These are phyloP conservation scores for Athene cunicularia DNA, from an alignment of 2,113 vertebrate genomes.

Conservation along the genomic window DNA sequence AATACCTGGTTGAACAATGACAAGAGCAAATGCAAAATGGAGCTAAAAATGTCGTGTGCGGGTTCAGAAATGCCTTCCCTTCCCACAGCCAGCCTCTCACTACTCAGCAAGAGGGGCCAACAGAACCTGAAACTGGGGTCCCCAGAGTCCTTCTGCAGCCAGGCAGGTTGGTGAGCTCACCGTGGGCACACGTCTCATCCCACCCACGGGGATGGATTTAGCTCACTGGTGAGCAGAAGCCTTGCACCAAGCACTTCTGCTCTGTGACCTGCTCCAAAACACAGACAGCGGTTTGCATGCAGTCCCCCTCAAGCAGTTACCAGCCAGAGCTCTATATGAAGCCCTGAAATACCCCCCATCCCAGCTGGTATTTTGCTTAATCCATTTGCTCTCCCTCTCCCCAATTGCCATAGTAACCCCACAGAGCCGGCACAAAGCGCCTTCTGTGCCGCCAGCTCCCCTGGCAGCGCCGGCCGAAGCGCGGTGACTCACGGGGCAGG, in stretches of 20 bases:
- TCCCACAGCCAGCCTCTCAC: not conserved
- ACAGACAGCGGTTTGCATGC: accelerated
- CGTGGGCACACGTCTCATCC: not conserved
- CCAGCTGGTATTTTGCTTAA: not conserved
- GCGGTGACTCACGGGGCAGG: not conserved
- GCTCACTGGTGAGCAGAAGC: accelerated
- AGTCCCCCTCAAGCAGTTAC: not conserved
- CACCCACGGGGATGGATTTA: not conserved
- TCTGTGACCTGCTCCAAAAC: not conserved
- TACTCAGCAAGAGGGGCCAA: accelerated
- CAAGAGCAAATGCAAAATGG: accelerated
- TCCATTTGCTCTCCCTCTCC: slow-evolving; percentile 48
- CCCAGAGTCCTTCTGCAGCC: not conserved
- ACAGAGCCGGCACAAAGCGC: not conserved
- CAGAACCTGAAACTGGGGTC: not conserved
- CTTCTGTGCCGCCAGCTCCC: slow-evolving; percentile 26
- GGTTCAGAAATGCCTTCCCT: not conserved
- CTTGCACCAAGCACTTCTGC: accelerated
- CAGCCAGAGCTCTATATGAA: not conserved
- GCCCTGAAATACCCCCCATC: not conserved
- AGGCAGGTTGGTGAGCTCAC: not conserved
- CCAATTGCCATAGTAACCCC: slow-evolving; percentile 30
- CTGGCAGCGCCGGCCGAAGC: not conserved
- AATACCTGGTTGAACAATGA: not conserved
- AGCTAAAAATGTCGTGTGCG: accelerated